These are phyloP conservation scores for Amphipoea oculea DNA, from an alignment of 2,888 invertebrate species.

Conservation along the genomic window DNA sequence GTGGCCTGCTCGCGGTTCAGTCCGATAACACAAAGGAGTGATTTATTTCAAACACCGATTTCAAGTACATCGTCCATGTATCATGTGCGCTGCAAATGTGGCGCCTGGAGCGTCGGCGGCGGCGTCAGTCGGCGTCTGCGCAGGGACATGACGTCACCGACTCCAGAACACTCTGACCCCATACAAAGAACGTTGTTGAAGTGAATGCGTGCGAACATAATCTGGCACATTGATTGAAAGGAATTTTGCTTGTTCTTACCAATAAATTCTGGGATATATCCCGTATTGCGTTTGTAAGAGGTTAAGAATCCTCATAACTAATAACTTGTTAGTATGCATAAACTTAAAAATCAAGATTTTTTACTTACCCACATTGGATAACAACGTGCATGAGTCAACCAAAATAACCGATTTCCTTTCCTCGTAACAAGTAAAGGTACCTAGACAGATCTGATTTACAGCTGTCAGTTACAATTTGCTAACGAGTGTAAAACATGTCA, in stretches of 20 bases:
- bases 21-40: slow-evolving; percentile 80
- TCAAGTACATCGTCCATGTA: slow-evolving; percentile 77
- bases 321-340: neutral
- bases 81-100: slow-evolving; percentile 88
- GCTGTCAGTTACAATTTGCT: slow-evolving; percentile 87
- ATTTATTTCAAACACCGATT: slow-evolving; percentile 82
- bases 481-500: slow-evolving; percentile 85
- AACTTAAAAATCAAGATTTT: neutral
- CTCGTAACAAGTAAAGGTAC: slow-evolving; percentile 45
- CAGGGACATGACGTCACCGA: slow-evolving; percentile 81
- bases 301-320: neutral
- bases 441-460: slow-evolving; percentile 79
- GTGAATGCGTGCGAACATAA: slow-evolving; percentile 60
- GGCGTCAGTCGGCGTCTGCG: slow-evolving; percentile 76
- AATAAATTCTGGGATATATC: neutral
- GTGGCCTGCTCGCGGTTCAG: slow-evolving; percentile 70
- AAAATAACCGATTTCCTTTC: slow-evolving; percentile 71
- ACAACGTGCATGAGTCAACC: slow-evolving; percentile 28
- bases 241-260: slow-evolving; percentile 12
- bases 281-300: neutral
- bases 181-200: slow-evolving; percentile 67
- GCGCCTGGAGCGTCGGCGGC: slow-evolving; percentile 79
- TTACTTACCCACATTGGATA: neutral
- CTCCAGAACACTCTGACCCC: slow-evolving; percentile 67
- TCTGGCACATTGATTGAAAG: slow-evolving; percentile 22